phyloP scores from a whole-genome alignment of 2,113 vertebrate species.

The Chloropsis cyanopogon region DNA sequence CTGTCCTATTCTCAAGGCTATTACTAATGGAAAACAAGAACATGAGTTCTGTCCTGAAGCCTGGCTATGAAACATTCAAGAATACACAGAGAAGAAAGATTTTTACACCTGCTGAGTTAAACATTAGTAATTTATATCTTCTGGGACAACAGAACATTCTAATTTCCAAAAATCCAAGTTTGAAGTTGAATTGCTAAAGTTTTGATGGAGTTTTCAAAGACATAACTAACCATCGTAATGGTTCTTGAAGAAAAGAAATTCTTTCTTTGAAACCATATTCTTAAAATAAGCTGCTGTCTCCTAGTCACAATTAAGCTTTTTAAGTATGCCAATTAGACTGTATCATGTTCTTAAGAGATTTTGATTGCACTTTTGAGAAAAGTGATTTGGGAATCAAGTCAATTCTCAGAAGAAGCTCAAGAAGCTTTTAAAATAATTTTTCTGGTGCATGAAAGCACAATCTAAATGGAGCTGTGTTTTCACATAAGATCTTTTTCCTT shows the following conservation, averaged over 20 bases:
- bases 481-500: neutral
- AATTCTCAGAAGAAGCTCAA: neutral
- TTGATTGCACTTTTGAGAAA: slow-evolving; percentile 15
- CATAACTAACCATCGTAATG: neutral
- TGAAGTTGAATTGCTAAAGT: neutral
- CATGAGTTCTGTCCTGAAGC: neutral
- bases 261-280: neutral
- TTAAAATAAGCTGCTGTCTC: neutral
- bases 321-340: neutral
- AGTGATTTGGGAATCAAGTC: neutral
- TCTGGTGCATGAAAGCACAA: neutral
- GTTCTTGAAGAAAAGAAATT: neutral
- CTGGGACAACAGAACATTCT: neutral
- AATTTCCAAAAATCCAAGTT: neutral
- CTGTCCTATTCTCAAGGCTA: neutral
- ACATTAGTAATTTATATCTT: neutral
- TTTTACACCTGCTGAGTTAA: neutral
- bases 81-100: neutral
- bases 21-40: neutral
- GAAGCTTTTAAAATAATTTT: slow-evolving; percentile 28
- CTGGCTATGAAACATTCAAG: neutral
- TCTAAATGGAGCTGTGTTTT: neutral
- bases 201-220: neutral
- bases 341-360: neutral
- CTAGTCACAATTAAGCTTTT: slow-evolving; percentile 3